These are phyloP conservation scores for Toxotes jaculatrix DNA, from an alignment of 2,113 vertebrate species.

Conservation along the genomic window DNA sequence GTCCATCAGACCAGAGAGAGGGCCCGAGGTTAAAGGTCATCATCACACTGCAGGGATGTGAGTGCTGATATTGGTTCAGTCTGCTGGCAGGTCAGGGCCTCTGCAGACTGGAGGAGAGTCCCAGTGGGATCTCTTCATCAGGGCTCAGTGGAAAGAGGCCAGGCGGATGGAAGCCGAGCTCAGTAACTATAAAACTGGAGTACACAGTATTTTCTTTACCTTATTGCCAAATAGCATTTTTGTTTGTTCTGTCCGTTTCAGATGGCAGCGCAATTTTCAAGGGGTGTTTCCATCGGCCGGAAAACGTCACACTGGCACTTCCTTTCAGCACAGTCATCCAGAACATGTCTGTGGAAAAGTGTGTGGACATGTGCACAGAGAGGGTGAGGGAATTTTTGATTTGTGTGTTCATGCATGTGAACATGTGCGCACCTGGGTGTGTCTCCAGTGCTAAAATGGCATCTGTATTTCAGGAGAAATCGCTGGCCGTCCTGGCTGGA, in stretches of 20 bases:
- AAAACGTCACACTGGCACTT: slow-evolving; percentile 92
- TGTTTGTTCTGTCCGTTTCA: slow-evolving; percentile 72
- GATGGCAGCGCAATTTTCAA: slow-evolving; percentile 96
- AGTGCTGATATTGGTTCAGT: slow-evolving; percentile 35
- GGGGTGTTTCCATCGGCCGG: slow-evolving; percentile 92
- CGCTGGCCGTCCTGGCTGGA: slow-evolving; percentile 90
- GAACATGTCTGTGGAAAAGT: slow-evolving; percentile 96
- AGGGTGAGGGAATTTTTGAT: slow-evolving; percentile 84
- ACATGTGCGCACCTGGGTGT: neutral
- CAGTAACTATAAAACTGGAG: slow-evolving; percentile 21
- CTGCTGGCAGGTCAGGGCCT: slow-evolving; percentile 40
- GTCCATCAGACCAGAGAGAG: slow-evolving; percentile 29
- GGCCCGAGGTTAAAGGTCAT: slow-evolving; percentile 51
- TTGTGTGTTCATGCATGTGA: neutral
- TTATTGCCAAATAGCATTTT: slow-evolving; percentile 25
- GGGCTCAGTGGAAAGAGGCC: slow-evolving; percentile 59
- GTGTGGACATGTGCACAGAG: slow-evolving; percentile 95
- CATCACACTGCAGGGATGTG: slow-evolving; percentile 37
- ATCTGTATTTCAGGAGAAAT: slow-evolving; percentile 87
- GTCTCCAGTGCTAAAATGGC: slow-evolving; percentile 24
- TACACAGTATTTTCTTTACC: neutral
- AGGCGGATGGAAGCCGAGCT: slow-evolving; percentile 35
- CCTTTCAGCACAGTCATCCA: slow-evolving; percentile 87
- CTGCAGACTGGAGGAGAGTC: slow-evolving; percentile 14
- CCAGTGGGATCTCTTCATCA: slow-evolving; percentile 43